Conservation (phyloP, 2,888 invertebrate genomes). For the Ceraclea dissimilis region DNA sequence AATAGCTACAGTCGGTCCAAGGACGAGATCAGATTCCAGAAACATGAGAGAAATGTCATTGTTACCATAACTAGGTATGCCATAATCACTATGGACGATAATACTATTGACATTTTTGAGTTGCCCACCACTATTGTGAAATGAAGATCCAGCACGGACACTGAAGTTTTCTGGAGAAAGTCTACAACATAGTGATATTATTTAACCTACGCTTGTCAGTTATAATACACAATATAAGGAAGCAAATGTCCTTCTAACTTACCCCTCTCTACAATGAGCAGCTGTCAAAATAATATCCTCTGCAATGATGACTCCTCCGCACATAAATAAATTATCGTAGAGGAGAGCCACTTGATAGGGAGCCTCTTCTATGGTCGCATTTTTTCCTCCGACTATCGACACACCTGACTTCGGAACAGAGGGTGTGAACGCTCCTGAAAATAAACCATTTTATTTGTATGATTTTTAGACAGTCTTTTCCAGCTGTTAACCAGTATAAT, state of each 20-base stretch:
- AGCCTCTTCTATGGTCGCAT: constrained; percentile 37
- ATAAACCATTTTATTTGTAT: too few relatives aligned
- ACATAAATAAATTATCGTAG: constrained; percentile 30
- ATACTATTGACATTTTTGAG: constrained; percentile 32
- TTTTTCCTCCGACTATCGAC: constrained; percentile 38
- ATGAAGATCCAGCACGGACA: constrained; percentile 27
- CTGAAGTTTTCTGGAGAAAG: too few relatives aligned
- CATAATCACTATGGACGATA: constrained; percentile 34
- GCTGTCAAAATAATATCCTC: constrained; percentile 36
- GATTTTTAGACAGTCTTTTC: too few relatives aligned
- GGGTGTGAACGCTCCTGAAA: too few relatives aligned
- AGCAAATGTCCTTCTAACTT: too few relatives aligned
- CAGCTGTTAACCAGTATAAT: too few relatives aligned
- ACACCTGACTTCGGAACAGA: too few relatives aligned
- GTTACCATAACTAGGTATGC: constrained; percentile 30
- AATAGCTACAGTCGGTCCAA: constrained; percentile 31
- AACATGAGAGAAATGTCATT: constrained; percentile 39
- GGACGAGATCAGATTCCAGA: constrained; percentile 32
- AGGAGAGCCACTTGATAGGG: constrained; percentile 42
- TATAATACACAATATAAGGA: too few relatives aligned
- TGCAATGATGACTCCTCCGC: constrained; percentile 39
- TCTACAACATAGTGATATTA: too few relatives aligned
- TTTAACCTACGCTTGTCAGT: too few relatives aligned
- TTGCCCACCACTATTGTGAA: constrained; percentile 35
- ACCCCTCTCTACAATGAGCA: constrained; percentile 36